Conservation (phyloP, 2,113 vertebrate species). For the Falco punctatus region DNA sequence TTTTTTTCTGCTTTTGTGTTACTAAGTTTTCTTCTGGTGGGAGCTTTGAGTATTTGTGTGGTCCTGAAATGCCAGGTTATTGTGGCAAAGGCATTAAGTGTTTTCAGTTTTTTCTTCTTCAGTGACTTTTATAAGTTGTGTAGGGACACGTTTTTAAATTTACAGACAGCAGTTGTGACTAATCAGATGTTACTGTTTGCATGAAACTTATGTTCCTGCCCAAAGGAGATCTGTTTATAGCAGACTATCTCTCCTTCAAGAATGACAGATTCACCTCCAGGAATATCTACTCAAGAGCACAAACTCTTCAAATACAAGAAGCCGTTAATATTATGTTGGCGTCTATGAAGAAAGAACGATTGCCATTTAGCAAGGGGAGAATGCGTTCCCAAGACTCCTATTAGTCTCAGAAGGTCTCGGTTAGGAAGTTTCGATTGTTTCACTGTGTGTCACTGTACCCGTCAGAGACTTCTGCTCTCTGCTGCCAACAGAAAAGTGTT, state of each 20-base stretch:
- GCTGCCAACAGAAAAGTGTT: neutral
- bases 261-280: neutral
- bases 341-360: neutral
- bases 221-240: neutral
- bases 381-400: neutral
- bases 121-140: neutral
- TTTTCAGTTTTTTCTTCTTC: neutral
- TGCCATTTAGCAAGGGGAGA: neutral
- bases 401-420: neutral
- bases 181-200: neutral
- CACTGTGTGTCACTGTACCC: neutral
- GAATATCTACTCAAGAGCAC: neutral
- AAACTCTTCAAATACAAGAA: neutral
- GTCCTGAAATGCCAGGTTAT: neutral
- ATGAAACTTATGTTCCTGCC: neutral
- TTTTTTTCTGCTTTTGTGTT: neutral
- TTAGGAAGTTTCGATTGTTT: neutral
- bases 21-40: neutral
- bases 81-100: neutral
- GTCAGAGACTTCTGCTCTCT: neutral
- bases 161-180: neutral
- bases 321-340: neutral
- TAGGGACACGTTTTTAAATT: neutral
- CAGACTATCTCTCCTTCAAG: neutral
- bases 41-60: neutral